A percentile compares a stretch with the other conserved stretches of the same genome.
Evolutionary conservation across 53 echinoderm and acorn worm species (phyloP).

Genomic region (Holothuria scabra): DNA sequence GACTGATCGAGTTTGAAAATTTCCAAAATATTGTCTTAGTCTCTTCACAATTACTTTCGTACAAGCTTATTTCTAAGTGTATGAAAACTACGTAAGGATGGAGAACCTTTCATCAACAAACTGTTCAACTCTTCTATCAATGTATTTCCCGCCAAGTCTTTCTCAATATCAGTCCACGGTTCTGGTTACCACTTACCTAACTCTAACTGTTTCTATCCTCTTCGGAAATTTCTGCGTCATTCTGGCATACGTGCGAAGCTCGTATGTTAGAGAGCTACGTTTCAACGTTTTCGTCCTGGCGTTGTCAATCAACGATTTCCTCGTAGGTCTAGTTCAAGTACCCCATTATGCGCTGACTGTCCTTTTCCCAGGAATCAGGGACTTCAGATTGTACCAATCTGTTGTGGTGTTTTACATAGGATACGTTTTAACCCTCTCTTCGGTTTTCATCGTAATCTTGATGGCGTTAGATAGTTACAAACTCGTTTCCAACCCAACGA

Average conservation of each 20-base stretch:
- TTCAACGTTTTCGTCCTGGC: slow-evolving; percentile 1
- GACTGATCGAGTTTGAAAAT: too few species aligned
- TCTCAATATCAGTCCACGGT: not conserved
- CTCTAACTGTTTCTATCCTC: not conserved
- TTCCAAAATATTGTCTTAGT: too few species aligned
- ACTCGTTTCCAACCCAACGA: not conserved
- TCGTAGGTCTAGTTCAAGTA: not conserved
- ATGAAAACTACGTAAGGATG: too few species aligned
- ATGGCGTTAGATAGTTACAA: not conserved
- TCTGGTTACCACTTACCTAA: not conserved
- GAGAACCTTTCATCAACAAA: too few species aligned
- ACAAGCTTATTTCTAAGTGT: too few species aligned
- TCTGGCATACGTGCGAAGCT: not conserved
- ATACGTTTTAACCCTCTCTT: not conserved
- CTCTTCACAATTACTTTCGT: too few species aligned
- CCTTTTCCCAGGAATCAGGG: not conserved
- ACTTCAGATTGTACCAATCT: not conserved
- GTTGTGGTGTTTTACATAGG: not conserved
- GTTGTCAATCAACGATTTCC: not conserved
- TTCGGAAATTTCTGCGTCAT: slow-evolving; percentile 4
- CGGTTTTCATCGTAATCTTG: not conserved
- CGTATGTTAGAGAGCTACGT: not conserved
- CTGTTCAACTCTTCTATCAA: too few species aligned
- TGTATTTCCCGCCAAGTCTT: not conserved
- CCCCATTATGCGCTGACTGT: not conserved